phyloP scores from a whole-genome alignment of 1,140 invertebrate species.

The Plodia interpunctella region DNA sequence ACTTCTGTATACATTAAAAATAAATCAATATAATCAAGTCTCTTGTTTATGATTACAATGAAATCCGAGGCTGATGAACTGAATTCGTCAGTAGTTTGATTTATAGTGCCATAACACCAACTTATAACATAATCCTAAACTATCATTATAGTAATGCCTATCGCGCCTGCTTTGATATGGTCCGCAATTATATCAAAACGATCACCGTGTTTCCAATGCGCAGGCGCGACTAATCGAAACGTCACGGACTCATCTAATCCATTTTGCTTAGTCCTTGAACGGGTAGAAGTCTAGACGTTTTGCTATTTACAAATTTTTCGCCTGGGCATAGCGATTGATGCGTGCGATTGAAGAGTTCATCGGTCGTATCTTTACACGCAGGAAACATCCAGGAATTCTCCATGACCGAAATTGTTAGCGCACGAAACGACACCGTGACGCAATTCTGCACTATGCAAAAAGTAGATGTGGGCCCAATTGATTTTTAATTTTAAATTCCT shows the following conservation, averaged over 20 bases:
- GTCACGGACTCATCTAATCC: constrained; percentile 41
- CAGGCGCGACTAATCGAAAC: constrained; percentile 53
- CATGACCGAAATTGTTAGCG: constrained; percentile 67
- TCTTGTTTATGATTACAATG: no score
- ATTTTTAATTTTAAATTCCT: constrained; percentile 45
- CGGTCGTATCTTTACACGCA: constrained; percentile 48
- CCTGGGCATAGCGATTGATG: constrained; percentile 66
- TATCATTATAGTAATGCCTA: constrained; percentile 8
- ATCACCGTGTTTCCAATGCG: constrained; percentile 25
- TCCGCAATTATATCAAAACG: constrained; percentile 39
- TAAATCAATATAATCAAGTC: no score
- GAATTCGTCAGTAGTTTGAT: no score
- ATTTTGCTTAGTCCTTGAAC: constrained; percentile 61
- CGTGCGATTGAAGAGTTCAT: constrained; percentile 62
- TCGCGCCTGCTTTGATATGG: constrained; percentile 39
- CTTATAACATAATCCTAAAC: constrained; percentile 18
- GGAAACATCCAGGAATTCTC: constrained; percentile 34
- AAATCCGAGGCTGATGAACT: no score
- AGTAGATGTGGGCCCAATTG: constrained; percentile 42
- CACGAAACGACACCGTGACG: constrained; percentile 52
- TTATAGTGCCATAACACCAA: no score
- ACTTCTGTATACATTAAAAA: no score
- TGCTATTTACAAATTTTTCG: constrained; percentile 71
- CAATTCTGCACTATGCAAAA: constrained; percentile 59
- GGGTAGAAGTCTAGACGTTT: constrained; percentile 68